Evolutionary conservation across 2,888 invertebrate genomes (phyloP), one percentile per base, ranked within the genome.

Genomic region (Opisthograptis luteolata): DNA sequence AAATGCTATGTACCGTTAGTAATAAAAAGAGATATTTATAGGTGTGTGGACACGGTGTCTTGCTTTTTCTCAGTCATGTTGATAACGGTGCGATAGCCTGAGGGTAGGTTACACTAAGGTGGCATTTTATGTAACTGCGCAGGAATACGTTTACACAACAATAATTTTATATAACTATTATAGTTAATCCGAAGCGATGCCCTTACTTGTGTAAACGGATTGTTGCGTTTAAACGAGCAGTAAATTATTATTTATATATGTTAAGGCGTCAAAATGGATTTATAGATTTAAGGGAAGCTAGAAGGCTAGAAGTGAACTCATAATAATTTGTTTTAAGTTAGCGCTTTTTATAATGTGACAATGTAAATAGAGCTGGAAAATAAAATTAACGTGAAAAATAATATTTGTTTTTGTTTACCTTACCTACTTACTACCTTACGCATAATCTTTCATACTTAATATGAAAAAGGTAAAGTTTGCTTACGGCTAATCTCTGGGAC

Each of bases 241-340:
- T 81, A 78, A 82, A 77, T 81, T 80, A 82, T 82, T 81, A n/a
- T n/a, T n/a, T n/a, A n/a, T 77, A 75, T 81, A 70, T 64, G 62
- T 62, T 74, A 73, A 74, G 71, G 55, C 69, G 58, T 68, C 63
- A 9, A 25, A 10, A 25, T 47, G 62, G 64, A 60, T 65, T 19
- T 36, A 36, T 72, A 73, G 66, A 42, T 55, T 51, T 68, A 67
- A 55, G 51, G 58, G 60, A 62, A 64, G 69, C 55, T 70, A 69
- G 68, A 64, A 67, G 65, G 67, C 66, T 71, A 68, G 67, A 58
- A 59, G 48, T 55, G 59, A 70, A 76, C 73, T 79, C 81, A 80
- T 82, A 81, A 80, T 81, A 81, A 72, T 76, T 67, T 60, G 59
- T 40, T 28, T 63, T 56, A 54, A 58, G 57, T 55, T 61, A 57